phyloP scores from a whole-genome alignment of 2,888 invertebrate species.

The Agrotis clavis region DNA sequence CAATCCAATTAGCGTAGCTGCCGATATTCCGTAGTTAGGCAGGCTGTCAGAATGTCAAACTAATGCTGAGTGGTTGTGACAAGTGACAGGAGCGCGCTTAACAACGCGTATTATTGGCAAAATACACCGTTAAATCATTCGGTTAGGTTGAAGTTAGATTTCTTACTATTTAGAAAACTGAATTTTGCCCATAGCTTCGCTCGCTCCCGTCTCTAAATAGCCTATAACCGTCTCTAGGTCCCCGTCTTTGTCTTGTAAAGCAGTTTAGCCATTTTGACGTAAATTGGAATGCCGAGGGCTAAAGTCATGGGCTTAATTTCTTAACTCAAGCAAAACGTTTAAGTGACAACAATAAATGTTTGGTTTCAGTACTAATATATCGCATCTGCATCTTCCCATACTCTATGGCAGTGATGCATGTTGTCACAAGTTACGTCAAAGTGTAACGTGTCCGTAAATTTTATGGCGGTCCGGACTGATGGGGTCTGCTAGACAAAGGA shows the following conservation, averaged over 20 bases:
- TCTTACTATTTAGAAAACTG: background rate
- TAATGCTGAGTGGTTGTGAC: slow-evolving; percentile 19
- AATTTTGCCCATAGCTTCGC: too few relatives aligned
- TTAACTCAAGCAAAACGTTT: too few relatives aligned
- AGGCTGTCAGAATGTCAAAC: slow-evolving; percentile 17
- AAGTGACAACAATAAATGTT: too few relatives aligned
- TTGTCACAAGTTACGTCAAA: slow-evolving; percentile 34
- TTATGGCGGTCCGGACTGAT: slow-evolving; percentile 46
- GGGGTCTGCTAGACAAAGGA: slow-evolving; percentile 47
- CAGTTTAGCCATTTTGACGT: too few relatives aligned
- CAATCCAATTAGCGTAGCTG: slow-evolving; percentile 27
- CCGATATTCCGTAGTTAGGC: slow-evolving; percentile 21
- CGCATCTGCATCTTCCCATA: background rate
- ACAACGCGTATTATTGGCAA: background rate
- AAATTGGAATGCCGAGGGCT: too few relatives aligned
- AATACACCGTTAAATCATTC: background rate
- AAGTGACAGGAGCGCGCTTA: background rate
- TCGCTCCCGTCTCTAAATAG: too few relatives aligned
- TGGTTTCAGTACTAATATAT: background rate
- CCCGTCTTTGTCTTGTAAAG: too few relatives aligned
- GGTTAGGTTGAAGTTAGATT: background rate
- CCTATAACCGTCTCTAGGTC: too few relatives aligned
- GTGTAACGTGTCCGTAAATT: slow-evolving; percentile 47
- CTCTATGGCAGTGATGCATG: slow-evolving; percentile 45
- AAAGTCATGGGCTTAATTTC: too few relatives aligned